These are phyloP conservation scores for Pachycephala philippinensis DNA, from an alignment of 2,113 vertebrate genomes.

Conservation along the genomic window DNA sequence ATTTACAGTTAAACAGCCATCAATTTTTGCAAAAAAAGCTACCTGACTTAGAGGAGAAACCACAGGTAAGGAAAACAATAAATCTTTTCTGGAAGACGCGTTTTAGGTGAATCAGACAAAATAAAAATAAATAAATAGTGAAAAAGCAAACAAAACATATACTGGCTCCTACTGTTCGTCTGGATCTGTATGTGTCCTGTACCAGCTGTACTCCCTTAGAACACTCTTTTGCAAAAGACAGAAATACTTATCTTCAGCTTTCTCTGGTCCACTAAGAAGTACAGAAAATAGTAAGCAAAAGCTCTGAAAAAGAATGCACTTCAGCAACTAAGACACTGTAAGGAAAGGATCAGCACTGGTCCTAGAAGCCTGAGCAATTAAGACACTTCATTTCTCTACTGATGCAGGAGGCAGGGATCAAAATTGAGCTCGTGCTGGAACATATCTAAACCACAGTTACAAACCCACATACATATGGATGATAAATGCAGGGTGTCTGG, in stretches of 20 bases:
- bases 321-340: neutral
- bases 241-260: neutral
- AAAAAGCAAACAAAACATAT: neutral
- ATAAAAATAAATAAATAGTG: neutral
- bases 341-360: neutral
- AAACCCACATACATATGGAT: neutral
- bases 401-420: neutral
- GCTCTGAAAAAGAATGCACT: neutral
- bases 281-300: neutral
- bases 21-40: neutral
- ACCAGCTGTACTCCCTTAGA: neutral
- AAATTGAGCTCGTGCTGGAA: neutral
- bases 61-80: neutral
- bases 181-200: neutral
- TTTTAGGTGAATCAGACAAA: neutral
- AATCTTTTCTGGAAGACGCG: neutral
- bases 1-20: neutral
- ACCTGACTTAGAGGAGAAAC: neutral
- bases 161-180: neutral
- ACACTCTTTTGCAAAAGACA: neutral
- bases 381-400: neutral
- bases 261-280: neutral
- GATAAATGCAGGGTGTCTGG: neutral
- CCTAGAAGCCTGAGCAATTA: neutral
- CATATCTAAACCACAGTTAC: neutral